These are phyloP conservation scores for Cylindroiulus punctatus DNA, from an alignment of 2,888 invertebrate genomes.

Conservation along the genomic window DNA sequence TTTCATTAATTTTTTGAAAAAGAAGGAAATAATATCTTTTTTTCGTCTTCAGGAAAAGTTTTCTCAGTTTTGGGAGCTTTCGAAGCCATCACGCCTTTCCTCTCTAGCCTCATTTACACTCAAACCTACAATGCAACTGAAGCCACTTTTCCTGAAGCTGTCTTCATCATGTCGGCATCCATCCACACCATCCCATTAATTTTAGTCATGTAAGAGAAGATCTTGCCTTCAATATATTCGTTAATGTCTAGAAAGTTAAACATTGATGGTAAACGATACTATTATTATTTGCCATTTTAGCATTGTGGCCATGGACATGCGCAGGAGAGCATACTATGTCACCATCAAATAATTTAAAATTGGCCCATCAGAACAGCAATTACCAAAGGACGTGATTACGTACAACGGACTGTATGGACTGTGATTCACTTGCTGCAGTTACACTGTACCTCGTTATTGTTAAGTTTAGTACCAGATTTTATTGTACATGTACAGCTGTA, in stretches of 20 bases:
- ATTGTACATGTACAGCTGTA: no score
- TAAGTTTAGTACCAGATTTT: no score
- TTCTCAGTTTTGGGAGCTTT: constrained; percentile 53
- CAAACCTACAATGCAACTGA: constrained; percentile 56
- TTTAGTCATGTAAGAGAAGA: constrained; percentile 43
- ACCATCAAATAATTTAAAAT: background rate
- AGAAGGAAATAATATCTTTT: background rate
- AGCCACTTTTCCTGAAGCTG: constrained; percentile 48
- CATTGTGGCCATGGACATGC: background rate
- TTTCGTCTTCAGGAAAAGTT: constrained; percentile 54
- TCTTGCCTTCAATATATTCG: no score
- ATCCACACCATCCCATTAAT: constrained; percentile 38
- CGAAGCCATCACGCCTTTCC: constrained; percentile 51
- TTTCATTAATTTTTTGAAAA: background rate
- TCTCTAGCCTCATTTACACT: constrained; percentile 51
- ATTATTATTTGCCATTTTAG: background rate
- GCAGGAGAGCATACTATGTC: background rate
- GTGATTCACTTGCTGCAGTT: no score
- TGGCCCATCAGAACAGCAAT: no score
- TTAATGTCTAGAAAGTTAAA: no score
- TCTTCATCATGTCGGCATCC: constrained; percentile 48
- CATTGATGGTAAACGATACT: background rate
- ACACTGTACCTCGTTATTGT: no score
- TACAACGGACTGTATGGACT: no score
- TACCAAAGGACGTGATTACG: no score